Evolutionary conservation across 2,888 invertebrate species (phyloP), one percentile per base, ranked within the genome.

Genomic region (Boloria selene): DNA sequence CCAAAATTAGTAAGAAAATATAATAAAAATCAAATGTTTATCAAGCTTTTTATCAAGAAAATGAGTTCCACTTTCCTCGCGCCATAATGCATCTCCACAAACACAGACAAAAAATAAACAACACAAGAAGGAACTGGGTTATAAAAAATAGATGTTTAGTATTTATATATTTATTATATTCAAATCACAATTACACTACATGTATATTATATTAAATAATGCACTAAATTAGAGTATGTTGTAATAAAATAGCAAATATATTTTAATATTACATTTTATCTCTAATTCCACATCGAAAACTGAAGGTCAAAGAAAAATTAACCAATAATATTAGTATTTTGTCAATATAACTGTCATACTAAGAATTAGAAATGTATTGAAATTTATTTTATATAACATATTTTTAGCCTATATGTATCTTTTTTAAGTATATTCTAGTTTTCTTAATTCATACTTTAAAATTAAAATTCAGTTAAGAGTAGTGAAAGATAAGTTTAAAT

Each of bases 141-240:
- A 61, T 54, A 42, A 18, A 62, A 54, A 38, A 54, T 26, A 49
- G 17, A 38, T 10, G 3, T 17, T 16, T 4, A 54, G 17, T 44
- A 38, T 47, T 62, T 62, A 62, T 44, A 38, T 62, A 49, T 62
- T 62, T 62, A 62, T 62, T 62, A 62, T n/a, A 62, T n/a, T 49
- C 18, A 54, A 54, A 54, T 62, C 45, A 38, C 26, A 45, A 52
- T 44, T 61, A 52, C 45, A 18, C 31, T 61, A 53, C 44, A 61
- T 26, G 17, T 45, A 45, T 16, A 54, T 47, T 44, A 55, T 55
- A 54, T 4, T 31, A 53, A 16, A 38, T 55, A 38, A 55, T n/a
- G 38, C n/a, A 49, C 5, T 18, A 49, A 38, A 26, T 10, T 10
- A 38, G 38, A 49, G 18, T 31, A 17, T 14, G 14, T 17, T 16